phyloP scores from a whole-genome alignment of 2,113 vertebrate species.

The Ornithorhynchus anatinus region DNA sequence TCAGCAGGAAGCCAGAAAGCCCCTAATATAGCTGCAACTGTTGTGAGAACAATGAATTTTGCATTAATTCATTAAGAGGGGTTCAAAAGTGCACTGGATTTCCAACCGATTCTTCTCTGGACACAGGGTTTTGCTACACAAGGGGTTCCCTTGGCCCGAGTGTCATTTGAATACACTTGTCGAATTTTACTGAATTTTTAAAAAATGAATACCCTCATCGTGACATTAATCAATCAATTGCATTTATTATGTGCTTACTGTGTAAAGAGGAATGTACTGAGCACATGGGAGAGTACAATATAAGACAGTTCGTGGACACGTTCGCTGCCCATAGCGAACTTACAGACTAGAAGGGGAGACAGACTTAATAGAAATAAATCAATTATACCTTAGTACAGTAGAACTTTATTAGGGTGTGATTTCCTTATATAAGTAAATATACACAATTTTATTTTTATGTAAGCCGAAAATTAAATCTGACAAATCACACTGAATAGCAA shows the following conservation, averaged over 20 bases:
- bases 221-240: no score
- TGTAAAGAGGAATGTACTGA: no score
- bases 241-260: no score
- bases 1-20: neutral
- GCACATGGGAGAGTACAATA: no score
- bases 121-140: neutral
- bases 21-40: neutral
- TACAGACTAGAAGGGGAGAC: no score
- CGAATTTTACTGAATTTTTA: no score
- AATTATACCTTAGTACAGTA: neutral
- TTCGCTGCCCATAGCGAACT: no score
- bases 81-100: neutral
- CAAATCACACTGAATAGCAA: neutral
- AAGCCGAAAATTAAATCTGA: neutral
- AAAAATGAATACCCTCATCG: no score
- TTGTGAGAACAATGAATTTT: neutral
- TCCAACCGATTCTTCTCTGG: neutral
- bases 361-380: no score
- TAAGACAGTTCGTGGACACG: no score
- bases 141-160: no score
- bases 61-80: neutral
- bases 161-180: no score
- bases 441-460: neutral
- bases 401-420: neutral
- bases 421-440: neutral